Conservation (phyloP, 2,113 vertebrate genomes). For the Eidolon helvum region DNA sequence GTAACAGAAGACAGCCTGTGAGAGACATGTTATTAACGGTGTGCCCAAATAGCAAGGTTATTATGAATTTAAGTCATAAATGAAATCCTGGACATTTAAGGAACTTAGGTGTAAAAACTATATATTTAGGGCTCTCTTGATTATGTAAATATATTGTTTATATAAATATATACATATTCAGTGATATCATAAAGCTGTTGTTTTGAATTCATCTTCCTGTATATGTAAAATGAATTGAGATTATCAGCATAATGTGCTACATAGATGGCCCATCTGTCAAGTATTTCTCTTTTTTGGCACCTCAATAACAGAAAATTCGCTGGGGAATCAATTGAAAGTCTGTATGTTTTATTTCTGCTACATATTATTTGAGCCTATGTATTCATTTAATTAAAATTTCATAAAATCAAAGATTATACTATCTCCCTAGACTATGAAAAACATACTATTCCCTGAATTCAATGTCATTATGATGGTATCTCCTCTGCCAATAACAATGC, state of each 20-base stretch:
- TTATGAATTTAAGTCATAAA: background rate
- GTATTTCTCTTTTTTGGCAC: background rate
- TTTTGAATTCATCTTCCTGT: background rate
- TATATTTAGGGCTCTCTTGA: background rate
- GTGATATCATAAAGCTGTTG: background rate
- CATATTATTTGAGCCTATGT: conserved; percentile 31
- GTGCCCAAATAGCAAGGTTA: background rate
- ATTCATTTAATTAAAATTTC: conserved; percentile 67
- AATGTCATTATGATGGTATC: background rate
- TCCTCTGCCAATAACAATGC: conserved; percentile 29
- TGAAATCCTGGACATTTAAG: background rate
- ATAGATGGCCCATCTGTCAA: background rate
- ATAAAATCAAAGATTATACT: conserved; percentile 27
- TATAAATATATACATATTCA: background rate
- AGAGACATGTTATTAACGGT: background rate
- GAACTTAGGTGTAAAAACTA: background rate
- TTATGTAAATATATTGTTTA: background rate
- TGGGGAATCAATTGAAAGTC: background rate
- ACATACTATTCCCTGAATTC: background rate
- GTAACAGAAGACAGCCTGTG: background rate
- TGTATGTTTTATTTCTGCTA: background rate
- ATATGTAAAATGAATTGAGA: background rate
- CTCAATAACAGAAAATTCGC: conserved; percentile 46
- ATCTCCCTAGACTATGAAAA: background rate
- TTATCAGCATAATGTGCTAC: background rate